Conservation (phyloP, 1,140 invertebrate species). For the Lineus longissimus region DNA sequence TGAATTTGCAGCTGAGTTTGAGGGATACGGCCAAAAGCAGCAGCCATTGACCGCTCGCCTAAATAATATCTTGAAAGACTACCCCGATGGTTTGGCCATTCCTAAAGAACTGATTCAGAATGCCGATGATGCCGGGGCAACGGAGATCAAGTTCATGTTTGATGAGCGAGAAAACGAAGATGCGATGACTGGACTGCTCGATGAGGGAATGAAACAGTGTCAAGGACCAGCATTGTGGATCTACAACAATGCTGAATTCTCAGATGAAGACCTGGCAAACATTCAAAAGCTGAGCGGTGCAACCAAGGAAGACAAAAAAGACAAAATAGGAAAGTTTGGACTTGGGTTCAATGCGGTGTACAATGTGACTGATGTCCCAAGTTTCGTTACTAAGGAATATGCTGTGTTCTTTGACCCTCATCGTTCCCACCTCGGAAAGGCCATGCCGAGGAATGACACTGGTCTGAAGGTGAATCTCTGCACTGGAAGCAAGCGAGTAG, state of each 20-base stretch:
- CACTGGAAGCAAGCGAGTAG: constrained; percentile 25
- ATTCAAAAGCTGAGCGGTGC: constrained; percentile 37
- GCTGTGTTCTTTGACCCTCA: constrained; percentile 51
- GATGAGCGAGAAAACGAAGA: constrained; percentile 39
- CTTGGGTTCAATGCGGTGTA: constrained; percentile 48
- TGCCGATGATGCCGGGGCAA: constrained; percentile 54
- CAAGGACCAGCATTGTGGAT: constrained; percentile 44
- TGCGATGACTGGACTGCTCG: constrained; percentile 25
- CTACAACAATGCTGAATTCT: constrained; percentile 41
- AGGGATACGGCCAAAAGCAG: constrained; percentile 37
- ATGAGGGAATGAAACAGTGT: constrained; percentile 33
- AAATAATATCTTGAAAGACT: constrained; percentile 27
- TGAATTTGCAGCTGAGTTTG: not conserved
- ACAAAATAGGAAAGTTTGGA: constrained; percentile 45
- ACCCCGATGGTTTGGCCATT: constrained; percentile 39
- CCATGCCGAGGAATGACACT: constrained; percentile 22
- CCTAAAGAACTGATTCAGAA: constrained; percentile 47
- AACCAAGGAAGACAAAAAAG: constrained; percentile 34
- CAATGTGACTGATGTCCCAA: constrained; percentile 48
- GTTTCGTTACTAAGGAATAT: constrained; percentile 37
- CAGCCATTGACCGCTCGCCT: constrained; percentile 32
- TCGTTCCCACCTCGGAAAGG: constrained; percentile 30
- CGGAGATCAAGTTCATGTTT: constrained; percentile 51
- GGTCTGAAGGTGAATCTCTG: constrained; percentile 35
- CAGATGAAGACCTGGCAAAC: constrained; percentile 39